phyloP scores from a whole-genome alignment of 2,113 vertebrate genomes.

The Eolophus roseicapilla region DNA sequence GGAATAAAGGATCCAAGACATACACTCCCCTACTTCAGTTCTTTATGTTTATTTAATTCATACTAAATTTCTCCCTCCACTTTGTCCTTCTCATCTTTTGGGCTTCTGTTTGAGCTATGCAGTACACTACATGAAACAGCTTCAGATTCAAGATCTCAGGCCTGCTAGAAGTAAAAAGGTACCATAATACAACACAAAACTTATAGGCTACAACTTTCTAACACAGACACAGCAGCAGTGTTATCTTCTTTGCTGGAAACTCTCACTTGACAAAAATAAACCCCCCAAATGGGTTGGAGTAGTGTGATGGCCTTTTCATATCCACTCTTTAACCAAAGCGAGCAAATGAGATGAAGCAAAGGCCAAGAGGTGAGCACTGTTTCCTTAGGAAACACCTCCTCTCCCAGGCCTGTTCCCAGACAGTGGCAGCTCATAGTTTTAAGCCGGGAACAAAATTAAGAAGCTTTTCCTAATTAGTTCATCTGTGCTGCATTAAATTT shows the following conservation, averaged over 20 bases:
- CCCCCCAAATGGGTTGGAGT: not conserved
- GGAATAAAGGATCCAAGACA: not conserved
- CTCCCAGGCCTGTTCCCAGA: slow-evolving; percentile 50
- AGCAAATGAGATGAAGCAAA: not conserved
- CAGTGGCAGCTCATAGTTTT: slow-evolving; percentile 47
- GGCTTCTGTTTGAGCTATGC: not conserved
- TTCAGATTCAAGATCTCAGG: not conserved
- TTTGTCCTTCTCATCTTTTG: not conserved
- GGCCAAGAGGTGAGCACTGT: not conserved
- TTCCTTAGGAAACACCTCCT: not conserved
- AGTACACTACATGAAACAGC: not conserved
- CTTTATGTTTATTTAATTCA: not conserved
- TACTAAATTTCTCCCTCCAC: not conserved
- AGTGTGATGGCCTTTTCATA: not conserved
- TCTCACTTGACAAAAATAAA: not conserved
- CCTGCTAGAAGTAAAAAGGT: not conserved
- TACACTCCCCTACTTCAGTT: not conserved
- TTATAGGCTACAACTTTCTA: not conserved
- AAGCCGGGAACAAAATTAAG: slow-evolving; percentile 66
- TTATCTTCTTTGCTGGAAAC: not conserved
- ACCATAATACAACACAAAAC: not conserved
- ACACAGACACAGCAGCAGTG: not conserved
- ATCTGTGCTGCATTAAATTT: slow-evolving; percentile 70
- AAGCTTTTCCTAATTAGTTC: slow-evolving; percentile 72
- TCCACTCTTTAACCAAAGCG: not conserved